phyloP scores from a whole-genome alignment of 2,797 vertebrate genomes.

The Hybognathus amarus region DNA sequence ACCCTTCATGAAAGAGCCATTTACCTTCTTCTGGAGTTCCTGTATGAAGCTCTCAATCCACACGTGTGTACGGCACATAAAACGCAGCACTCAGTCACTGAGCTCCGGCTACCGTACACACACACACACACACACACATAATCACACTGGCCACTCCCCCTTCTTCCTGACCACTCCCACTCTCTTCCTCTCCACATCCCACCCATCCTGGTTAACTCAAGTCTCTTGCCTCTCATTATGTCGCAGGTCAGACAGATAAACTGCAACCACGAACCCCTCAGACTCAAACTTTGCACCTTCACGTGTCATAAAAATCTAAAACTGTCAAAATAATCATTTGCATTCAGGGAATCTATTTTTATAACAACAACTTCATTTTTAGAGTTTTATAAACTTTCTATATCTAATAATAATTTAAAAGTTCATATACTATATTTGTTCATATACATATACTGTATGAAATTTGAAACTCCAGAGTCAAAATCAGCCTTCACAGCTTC shows the following conservation, averaged over 20 bases:
- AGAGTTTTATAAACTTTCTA: background rate
- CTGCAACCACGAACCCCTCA: background rate
- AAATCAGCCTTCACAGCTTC: background rate
- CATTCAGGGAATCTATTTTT: background rate
- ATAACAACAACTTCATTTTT: background rate
- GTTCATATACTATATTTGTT: background rate
- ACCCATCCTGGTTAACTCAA: conserved; percentile 22
- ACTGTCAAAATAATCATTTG: background rate
- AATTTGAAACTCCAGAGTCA: background rate
- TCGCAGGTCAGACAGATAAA: background rate
- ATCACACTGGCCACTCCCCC: conserved; percentile 41
- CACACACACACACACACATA: background rate
- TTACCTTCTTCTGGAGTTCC: conserved; percentile 49
- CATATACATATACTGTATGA: background rate
- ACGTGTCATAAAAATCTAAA: background rate
- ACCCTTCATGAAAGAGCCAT: background rate
- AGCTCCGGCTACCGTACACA: conserved; percentile 2
- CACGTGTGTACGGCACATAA: conserved; percentile 37
- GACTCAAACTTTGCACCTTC: conserved; percentile 1
- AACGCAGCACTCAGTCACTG: conserved; percentile 35
- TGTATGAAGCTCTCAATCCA: conserved; percentile 30
- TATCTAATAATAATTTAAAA: background rate
- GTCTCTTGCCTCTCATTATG: conserved; percentile 5
- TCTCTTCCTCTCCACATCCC: conserved; percentile 27
- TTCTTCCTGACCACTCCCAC: conserved; percentile 29